Percentiles rank a stretch among this genome's conserved stretches.
These are phyloP conservation scores for Prionace glauca DNA, from an alignment of 2,797 vertebrate genomes.

Conservation along the genomic window DNA sequence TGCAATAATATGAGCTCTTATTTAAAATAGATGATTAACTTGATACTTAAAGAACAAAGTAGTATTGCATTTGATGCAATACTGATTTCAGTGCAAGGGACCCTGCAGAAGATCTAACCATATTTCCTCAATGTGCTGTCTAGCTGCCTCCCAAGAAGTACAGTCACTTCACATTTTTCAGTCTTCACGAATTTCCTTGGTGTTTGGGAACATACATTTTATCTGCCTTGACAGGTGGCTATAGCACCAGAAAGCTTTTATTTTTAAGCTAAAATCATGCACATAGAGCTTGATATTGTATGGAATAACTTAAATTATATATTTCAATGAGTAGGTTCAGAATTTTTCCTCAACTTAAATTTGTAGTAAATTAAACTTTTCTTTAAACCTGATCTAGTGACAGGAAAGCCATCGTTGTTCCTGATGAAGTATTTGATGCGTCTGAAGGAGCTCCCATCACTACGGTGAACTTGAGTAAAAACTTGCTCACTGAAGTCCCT, in stretches of 20 bases:
- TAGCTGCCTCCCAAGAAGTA: background rate
- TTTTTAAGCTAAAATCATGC: background rate
- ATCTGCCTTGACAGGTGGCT: background rate
- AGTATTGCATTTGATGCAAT: background rate
- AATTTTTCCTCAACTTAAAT: background rate
- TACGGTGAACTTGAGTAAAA: slow-evolving; percentile 83
- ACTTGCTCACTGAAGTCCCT: slow-evolving; percentile 73
- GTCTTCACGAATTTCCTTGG: background rate
- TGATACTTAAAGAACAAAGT: background rate
- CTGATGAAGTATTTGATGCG: slow-evolving; percentile 73
- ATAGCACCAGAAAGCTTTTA: background rate
- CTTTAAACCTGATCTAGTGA: slow-evolving; percentile 59
- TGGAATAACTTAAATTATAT: background rate
- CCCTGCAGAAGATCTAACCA: background rate
- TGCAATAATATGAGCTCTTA: background rate
- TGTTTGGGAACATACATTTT: background rate
- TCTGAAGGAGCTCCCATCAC: slow-evolving; percentile 55
- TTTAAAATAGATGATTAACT: background rate
- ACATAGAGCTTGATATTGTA: background rate
- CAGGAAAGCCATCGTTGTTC: slow-evolving; percentile 68
- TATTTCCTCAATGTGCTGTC: background rate
- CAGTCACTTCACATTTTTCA: background rate
- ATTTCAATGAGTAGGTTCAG: background rate
- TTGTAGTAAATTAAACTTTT: background rate
- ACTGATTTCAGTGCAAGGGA: background rate